Percentiles rank a stretch among this genome's conserved stretches.
phyloP scores from a whole-genome alignment of 2,113 vertebrate species.

The Ciconia stormi region DNA sequence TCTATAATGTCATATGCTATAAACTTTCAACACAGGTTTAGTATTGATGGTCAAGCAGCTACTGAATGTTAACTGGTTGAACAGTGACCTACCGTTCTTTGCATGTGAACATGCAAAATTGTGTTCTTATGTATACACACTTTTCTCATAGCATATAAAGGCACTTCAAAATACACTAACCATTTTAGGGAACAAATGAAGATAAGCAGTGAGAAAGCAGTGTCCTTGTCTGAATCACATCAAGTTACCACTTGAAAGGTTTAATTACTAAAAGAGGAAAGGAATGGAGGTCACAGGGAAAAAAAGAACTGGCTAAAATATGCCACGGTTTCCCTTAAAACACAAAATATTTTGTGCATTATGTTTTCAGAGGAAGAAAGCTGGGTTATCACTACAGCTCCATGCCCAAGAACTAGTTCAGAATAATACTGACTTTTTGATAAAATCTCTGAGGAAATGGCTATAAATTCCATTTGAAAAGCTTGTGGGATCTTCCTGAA shows the following conservation, averaged over 20 bases:
- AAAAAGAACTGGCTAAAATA: background rate
- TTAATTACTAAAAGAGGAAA: background rate
- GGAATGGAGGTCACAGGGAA: background rate
- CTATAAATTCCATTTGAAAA: background rate
- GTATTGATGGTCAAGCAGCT: background rate
- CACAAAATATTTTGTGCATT: background rate
- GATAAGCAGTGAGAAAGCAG: background rate
- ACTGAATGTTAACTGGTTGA: background rate
- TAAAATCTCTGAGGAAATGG: background rate
- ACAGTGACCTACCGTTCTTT: background rate
- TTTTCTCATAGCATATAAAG: background rate
- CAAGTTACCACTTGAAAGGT: background rate
- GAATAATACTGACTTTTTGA: background rate
- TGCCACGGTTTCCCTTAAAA: background rate
- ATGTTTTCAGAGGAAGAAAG: background rate
- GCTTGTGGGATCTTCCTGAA: background rate
- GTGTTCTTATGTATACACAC: background rate
- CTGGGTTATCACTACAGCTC: background rate
- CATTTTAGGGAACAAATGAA: background rate
- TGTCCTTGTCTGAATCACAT: background rate
- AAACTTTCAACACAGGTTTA: background rate
- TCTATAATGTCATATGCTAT: background rate
- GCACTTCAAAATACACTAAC: background rate
- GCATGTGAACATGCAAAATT: fast-evolving
- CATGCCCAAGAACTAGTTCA: background rate